Conservation (phyloP, 2,113 vertebrate genomes). For the Alligator sinensis region DNA sequence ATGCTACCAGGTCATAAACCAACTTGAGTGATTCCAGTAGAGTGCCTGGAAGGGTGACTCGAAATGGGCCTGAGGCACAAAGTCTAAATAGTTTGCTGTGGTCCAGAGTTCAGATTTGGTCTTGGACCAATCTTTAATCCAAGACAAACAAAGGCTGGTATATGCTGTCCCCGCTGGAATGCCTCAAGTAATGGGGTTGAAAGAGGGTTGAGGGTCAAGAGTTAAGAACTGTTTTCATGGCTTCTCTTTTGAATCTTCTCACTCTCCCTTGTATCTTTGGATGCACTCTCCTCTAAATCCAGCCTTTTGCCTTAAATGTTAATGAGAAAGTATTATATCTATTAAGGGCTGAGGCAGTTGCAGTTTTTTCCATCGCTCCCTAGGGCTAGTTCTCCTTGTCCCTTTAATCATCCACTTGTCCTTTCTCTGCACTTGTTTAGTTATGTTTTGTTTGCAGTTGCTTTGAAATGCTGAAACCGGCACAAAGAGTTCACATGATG, state of each 20-base stretch:
- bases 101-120: neutral
- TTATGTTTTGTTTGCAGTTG: neutral
- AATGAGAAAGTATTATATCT: neutral
- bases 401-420: neutral
- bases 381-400: neutral
- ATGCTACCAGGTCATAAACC: neutral
- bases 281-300: neutral
- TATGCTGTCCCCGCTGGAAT: neutral
- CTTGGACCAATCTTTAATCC: accelerated
- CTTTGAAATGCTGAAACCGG: neutral
- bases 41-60: too few species aligned
- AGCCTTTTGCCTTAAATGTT: neutral
- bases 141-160: neutral
- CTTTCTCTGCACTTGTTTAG: neutral
- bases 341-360: neutral
- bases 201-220: neutral
- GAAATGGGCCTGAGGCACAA: neutral
- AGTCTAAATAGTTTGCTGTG: neutral
- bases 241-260: neutral
- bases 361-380: neutral
- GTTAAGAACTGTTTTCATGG: too few species aligned
- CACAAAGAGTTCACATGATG: neutral
- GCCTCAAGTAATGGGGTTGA: neutral
- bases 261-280: neutral
- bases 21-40: neutral